Evolutionary conservation across 2,888 invertebrate species (phyloP).

Genomic region (Lysandra coridon): DNA sequence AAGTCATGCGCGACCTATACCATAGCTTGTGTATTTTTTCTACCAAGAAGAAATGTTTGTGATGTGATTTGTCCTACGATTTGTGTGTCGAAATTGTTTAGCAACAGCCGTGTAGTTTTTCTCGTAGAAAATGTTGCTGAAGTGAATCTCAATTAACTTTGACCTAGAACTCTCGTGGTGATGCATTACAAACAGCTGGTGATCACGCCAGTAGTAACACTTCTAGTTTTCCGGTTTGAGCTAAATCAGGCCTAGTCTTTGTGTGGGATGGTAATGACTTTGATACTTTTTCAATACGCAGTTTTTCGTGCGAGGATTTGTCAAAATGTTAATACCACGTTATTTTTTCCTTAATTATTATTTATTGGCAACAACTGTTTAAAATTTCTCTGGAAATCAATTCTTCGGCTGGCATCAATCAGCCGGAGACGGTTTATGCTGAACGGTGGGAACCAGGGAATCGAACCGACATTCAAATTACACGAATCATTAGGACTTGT

Average conservation of each 20-base stretch:
- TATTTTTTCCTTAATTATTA: too few species aligned
- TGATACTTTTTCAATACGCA: neutral
- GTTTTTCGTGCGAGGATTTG: too few species aligned
- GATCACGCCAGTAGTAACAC: neutral
- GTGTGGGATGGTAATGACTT: neutral
- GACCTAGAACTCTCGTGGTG: neutral
- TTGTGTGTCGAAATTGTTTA: neutral
- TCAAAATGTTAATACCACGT: too few species aligned
- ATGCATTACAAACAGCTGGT: conserved; percentile 8
- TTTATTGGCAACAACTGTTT: too few species aligned
- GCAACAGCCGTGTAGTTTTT: neutral
- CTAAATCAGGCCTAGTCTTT: neutral
- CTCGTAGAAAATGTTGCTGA: neutral
- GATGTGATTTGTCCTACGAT: too few species aligned
- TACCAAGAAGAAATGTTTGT: neutral
- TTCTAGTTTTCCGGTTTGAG: neutral
- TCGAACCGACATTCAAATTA: too few species aligned
- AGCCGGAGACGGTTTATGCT: too few species aligned
- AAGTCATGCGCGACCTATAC: neutral
- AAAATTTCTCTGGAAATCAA: too few species aligned
- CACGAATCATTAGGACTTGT: too few species aligned
- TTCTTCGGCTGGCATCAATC: too few species aligned
- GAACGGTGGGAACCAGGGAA: too few species aligned
- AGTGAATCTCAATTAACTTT: conserved; percentile 8
- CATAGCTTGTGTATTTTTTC: too few species aligned